Base-by-base conservation (phyloP, 2,113 vertebrate species). In the Hylia prasina region DNA sequence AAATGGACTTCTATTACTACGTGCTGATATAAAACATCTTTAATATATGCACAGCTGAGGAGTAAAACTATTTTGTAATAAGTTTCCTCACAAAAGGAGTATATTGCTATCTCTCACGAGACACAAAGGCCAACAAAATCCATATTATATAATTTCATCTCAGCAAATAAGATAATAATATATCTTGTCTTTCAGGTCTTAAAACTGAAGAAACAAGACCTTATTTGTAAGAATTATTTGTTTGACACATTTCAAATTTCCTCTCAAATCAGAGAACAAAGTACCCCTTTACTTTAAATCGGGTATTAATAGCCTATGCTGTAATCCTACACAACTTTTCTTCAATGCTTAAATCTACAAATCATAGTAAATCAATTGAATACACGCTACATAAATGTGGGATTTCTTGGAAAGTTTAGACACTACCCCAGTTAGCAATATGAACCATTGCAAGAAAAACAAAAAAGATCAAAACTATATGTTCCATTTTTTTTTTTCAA, bases 361-460 rank as follows among this genome's bases (percentile, higher is more conserved):
- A 65, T 51, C 5, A 48, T 48, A 88, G 27, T 19, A 50, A 4
- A 50, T 57, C 13, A 56, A 20, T 1, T 44, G 14, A 92, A 40
- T 40, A 39, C 23, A 3, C 31, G n/a, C 3, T 39, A 23, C 3
- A 10, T 39, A 66, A 37, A 35, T 2, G 5, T 47, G 12, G 13
- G n/a, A 60, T 12, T 63, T 28, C 35, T 4, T 53, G 25, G 24
- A 63, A 50, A 16, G 23, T 71, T 82, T n/a, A 39, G 45, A 27
- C 10, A n/a, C 2, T 6, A 2, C 10, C 3, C 10, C 30, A 71
- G n/a, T 27, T 28, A 82, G 1, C 0, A 2, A 33, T 50, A 66
- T 17, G 40, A 83, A 28, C 4, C 15, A 42, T 15, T 40, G 5
- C 5, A 68, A 72, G 7, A 51, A 66, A 5, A n/a, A 66, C 13